These are phyloP conservation scores for Drosophila pruinosa DNA, from an alignment of 1,140 invertebrate species.

Conservation along the genomic window DNA sequence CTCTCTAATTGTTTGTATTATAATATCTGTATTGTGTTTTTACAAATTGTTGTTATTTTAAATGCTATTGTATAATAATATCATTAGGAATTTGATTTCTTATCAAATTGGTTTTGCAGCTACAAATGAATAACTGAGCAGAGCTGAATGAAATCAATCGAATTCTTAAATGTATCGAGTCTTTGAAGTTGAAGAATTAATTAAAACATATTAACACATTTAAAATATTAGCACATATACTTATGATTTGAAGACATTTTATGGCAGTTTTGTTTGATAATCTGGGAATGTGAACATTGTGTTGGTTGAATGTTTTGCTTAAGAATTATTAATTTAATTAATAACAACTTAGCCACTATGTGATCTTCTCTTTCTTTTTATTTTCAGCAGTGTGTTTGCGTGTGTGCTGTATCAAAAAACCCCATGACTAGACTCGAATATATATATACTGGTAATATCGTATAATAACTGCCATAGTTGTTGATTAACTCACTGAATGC, in stretches of 20 bases:
- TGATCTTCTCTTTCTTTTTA: slow-evolving; percentile 41
- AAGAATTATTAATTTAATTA: slow-evolving; percentile 43
- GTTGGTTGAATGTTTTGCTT: slow-evolving; percentile 38
- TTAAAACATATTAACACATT: slow-evolving; percentile 6
- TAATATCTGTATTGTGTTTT: slow-evolving; percentile 23
- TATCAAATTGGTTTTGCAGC: slow-evolving; percentile 13
- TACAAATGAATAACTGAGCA: slow-evolving; percentile 29
- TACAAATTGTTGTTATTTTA: slow-evolving; percentile 47
- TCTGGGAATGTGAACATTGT: slow-evolving; percentile 46
- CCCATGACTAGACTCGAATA: slow-evolving; percentile 7
- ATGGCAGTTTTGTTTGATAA: slow-evolving; percentile 63
- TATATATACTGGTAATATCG: slow-evolving; percentile 22
- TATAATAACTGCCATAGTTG: slow-evolving; percentile 26
- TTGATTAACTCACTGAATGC: slow-evolving; percentile 47
- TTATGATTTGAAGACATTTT: slow-evolving; percentile 49
- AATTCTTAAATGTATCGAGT: slow-evolving; percentile 24
- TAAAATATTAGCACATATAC: slow-evolving; percentile 35
- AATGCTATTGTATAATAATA: slow-evolving; percentile 41
- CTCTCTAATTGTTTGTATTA: slow-evolving; percentile 3
- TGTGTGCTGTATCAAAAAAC: slow-evolving; percentile 59
- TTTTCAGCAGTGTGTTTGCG: slow-evolving; percentile 16
- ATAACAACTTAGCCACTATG: slow-evolving; percentile 74
- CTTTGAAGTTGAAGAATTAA: slow-evolving; percentile 24
- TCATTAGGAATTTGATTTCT: slow-evolving; percentile 54
- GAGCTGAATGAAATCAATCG: neutral